phyloP scores from a whole-genome alignment of 1,140 invertebrate genomes.

The Eupeodes corollae region DNA sequence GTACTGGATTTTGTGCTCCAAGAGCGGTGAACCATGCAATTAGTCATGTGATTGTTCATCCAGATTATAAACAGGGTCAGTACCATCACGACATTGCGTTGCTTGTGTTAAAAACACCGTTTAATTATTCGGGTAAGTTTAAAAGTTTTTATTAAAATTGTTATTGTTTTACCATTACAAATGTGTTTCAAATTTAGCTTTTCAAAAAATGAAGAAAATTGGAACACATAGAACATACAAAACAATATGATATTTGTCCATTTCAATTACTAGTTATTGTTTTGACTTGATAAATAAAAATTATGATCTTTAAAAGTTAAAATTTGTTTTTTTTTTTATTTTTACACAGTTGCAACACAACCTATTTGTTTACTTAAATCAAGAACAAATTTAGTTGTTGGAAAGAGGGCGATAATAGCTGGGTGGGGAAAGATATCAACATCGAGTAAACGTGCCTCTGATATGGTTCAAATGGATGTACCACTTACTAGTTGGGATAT shows the following conservation, averaged over 20 bases:
- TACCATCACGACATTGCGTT: conserved; percentile 58
- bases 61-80: conserved; percentile 52
- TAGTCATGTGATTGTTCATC: conserved; percentile 54
- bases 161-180: too few relatives aligned
- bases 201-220: too few relatives aligned
- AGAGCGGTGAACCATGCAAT: conserved; percentile 51
- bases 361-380: conserved; percentile 41
- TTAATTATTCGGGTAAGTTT: conserved; percentile 52
- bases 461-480: conserved; percentile 34
- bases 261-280: too few relatives aligned
- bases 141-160: not conserved
- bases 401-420: conserved; percentile 37
- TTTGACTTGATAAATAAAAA: too few relatives aligned
- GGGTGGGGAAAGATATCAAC: conserved; percentile 36
- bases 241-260: too few relatives aligned
- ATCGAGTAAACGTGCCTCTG: conserved; percentile 26
- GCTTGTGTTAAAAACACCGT: conserved; percentile 48
- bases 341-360: conserved; percentile 39
- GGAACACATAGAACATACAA: too few relatives aligned
- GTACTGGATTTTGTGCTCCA: conserved; percentile 51
- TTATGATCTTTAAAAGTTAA: too few relatives aligned
- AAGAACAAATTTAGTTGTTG: conserved; percentile 39
- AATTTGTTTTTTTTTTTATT: too few relatives aligned
- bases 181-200: too few relatives aligned
- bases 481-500: conserved; percentile 35